These are phyloP conservation scores for Hylia prasina DNA, from an alignment of 2,113 vertebrate species.

Conservation along the genomic window DNA sequence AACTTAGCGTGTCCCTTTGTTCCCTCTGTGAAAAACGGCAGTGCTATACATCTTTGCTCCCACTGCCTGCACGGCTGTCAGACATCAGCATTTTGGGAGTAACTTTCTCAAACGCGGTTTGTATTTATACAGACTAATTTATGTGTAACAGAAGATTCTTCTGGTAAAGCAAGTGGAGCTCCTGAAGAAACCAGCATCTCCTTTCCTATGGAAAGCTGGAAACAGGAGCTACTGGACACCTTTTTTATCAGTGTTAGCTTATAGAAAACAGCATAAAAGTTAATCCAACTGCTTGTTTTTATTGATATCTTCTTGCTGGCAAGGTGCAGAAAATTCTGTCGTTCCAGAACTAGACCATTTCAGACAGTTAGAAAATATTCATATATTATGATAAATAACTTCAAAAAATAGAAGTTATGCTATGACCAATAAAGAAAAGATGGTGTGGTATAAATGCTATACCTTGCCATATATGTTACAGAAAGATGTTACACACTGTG, in stretches of 20 bases:
- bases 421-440: not conserved
- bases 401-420: not conserved
- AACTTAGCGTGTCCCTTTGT: constrained; percentile 5
- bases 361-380: not conserved
- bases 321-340: not conserved
- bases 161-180: not conserved
- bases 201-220: not conserved
- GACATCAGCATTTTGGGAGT: not conserved
- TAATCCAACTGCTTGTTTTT: not conserved
- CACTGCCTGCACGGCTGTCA: not conserved
- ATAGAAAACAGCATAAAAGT: not conserved
- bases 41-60: not conserved
- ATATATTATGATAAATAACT: not conserved
- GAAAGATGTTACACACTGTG: not conserved
- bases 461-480: not conserved
- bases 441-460: not conserved
- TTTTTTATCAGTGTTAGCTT: not conserved
- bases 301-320: not conserved
- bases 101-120: not conserved
- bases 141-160: constrained; percentile 7
- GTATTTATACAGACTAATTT: constrained; percentile 26
- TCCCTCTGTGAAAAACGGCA: not conserved
- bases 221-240: not conserved
- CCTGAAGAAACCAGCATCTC: not conserved
- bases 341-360: not conserved